These are phyloP conservation scores for Xenopus tropicalis DNA, from an alignment of 2,113 vertebrate species.

Conservation along the genomic window DNA sequence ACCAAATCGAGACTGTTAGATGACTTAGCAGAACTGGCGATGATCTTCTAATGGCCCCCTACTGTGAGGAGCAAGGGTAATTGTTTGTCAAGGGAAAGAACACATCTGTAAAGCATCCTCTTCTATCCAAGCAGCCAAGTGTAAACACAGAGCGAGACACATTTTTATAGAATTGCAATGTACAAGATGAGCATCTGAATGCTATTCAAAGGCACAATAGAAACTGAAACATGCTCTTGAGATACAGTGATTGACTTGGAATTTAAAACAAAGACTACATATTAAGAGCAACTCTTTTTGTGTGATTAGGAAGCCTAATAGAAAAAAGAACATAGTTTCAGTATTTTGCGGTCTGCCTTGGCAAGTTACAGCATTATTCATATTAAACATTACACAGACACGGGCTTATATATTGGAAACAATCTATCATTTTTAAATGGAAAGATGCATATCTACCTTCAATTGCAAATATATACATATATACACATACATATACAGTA, in stretches of 20 bases:
- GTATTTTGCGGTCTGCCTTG: neutral
- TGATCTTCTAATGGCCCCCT: slow-evolving; percentile 70
- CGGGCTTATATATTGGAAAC: too few relatives aligned
- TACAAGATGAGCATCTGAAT: neutral
- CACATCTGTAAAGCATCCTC: slow-evolving; percentile 64
- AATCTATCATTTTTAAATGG: too few relatives aligned
- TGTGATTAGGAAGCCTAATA: neutral
- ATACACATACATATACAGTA: too few relatives aligned
- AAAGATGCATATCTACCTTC: too few relatives aligned
- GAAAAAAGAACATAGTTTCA: neutral
- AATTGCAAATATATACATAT: too few relatives aligned
- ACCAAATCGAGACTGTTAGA: slow-evolving; percentile 69
- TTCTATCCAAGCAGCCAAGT: slow-evolving; percentile 63
- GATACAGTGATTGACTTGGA: neutral
- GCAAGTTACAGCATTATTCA: neutral
- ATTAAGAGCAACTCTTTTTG: neutral
- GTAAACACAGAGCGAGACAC: slow-evolving; percentile 52
- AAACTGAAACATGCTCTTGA: slow-evolving; percentile 30
- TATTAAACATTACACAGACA: neutral
- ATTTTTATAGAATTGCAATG: slow-evolving; percentile 24
- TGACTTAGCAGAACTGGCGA: slow-evolving; percentile 72
- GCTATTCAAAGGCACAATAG: slow-evolving; percentile 19
- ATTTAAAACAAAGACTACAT: neutral
- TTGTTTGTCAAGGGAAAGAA: slow-evolving; percentile 68
- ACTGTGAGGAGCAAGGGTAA: slow-evolving; percentile 65